Evolutionary conservation across 2,888 invertebrate species (phyloP).

Genomic region (Saturnia pavonia): DNA sequence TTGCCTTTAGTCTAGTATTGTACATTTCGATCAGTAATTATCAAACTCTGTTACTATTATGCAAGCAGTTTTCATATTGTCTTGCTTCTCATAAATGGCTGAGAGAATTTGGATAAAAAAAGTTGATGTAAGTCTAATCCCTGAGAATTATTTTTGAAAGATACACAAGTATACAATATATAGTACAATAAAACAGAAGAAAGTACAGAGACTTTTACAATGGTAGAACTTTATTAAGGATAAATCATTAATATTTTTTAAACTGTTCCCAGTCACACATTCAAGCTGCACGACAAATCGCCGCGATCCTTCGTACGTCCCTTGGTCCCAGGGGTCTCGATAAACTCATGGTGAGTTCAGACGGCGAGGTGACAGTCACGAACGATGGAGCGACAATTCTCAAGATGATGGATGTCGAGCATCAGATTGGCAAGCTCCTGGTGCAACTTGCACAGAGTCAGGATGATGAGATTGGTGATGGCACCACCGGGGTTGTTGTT

Average conservation of each 20-base stretch:
- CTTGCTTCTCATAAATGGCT: no score
- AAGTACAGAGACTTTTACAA: no score
- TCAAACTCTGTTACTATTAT: no score
- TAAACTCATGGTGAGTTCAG: slow-evolving; percentile 98
- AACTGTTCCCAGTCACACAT: slow-evolving; percentile 92
- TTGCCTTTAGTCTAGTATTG: no score
- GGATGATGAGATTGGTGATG: slow-evolving; percentile 99
- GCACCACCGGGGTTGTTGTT: slow-evolving; percentile 98
- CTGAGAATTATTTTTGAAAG: no score
- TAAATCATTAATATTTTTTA: neutral
- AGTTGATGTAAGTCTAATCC: no score
- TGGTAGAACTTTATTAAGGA: no score
- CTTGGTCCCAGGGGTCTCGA: slow-evolving; percentile 98
- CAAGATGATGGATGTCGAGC: slow-evolving; percentile 99
- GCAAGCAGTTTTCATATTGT: no score
- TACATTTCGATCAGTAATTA: no score
- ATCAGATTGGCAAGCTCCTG: slow-evolving; percentile 98
- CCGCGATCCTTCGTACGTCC: slow-evolving; percentile 94
- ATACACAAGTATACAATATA: no score
- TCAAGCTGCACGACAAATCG: slow-evolving; percentile 96
- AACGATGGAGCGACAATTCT: slow-evolving; percentile 99
- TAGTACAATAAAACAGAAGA: no score
- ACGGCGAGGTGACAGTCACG: slow-evolving; percentile 98
- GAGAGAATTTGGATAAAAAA: no score
- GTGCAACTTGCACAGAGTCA: slow-evolving; percentile 99